Evolutionary conservation across 2,113 vertebrate species (phyloP), one percentile per base, ranked within the genome.

Genomic region (Lamprologus sp.): DNA sequence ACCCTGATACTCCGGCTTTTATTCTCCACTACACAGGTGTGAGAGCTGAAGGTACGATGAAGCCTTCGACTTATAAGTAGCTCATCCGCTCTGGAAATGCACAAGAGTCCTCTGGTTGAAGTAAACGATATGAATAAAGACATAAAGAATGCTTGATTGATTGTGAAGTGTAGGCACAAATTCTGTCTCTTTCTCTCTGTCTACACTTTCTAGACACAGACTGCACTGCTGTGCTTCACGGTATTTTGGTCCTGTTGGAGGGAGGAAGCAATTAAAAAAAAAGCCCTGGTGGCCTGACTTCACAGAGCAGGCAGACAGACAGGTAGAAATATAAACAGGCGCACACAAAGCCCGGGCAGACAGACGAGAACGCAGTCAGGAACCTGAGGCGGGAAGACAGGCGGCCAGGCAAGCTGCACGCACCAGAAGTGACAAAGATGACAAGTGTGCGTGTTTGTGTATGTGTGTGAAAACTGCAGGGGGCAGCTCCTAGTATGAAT

Each of bases 191-290:
- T 80, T 49, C 13, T 73, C 31, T 33, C 55, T 68, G 75, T 85
- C 79, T 68, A 40, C 55, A 85, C 58, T 73, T 60, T 87, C 87
- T 73, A 83, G 85, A 88, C 79, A 86, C 54, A 84, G 37, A 87
- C 85, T 63, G 65, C 86, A 89, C 68, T 79, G 79, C 63, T 89
- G 88, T 53, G 73, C 87, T 89, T 89, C 88, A 87, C 77, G 63
- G 85, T 89, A 85, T 91, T 89, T 90, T 90, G 85, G 82, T 89
- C 63, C 84, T 89, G 53, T 51, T 88, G 89, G 90, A 90, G 77
- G 90, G 93, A 93, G 94, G 95, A 96, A 96, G 94, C 92, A 92
- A 95, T 94, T 94, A 31, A 58, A 86, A 92, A 93, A 93, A n/a
- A n/a, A 35, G 68, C 87, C 92, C 89, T 90, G 95, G 95, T 96